Percentiles rank a stretch among this genome's conserved stretches.
Conservation (phyloP, 2,888 invertebrate species). For the Drosophila kuntzei region DNA sequence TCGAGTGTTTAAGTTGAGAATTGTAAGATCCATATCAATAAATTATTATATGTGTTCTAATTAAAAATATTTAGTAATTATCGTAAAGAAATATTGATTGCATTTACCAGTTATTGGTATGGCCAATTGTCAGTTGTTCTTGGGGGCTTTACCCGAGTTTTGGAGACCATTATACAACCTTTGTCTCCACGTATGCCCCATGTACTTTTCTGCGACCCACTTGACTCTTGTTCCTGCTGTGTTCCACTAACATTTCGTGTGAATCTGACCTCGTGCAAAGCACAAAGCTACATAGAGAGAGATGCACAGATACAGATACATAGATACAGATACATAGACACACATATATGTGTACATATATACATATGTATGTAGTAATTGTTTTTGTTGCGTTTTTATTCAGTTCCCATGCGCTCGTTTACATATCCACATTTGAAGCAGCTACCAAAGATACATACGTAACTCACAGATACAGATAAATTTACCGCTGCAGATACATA, state of each 20-base stretch:
- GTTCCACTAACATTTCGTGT: slow-evolving; percentile 38
- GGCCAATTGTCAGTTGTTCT: background rate
- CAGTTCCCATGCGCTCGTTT: slow-evolving; percentile 15
- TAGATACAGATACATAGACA: slow-evolving; percentile 7
- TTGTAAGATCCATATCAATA: too few relatives aligned
- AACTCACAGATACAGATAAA: slow-evolving; percentile 4
- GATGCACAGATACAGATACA: slow-evolving; percentile 17
- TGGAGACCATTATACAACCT: background rate
- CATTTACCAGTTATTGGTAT: background rate
- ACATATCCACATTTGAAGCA: slow-evolving; percentile 10
- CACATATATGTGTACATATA: background rate
- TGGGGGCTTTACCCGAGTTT: background rate
- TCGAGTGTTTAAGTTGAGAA: too few relatives aligned
- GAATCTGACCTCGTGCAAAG: slow-evolving; percentile 47
- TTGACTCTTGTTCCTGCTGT: slow-evolving; percentile 22
- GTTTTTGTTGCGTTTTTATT: slow-evolving; percentile 17
- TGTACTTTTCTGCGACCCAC: slow-evolving; percentile 8
- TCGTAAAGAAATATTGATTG: background rate
- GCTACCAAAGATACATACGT: slow-evolving; percentile 21
- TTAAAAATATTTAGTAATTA: background rate
- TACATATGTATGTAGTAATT: slow-evolving; percentile 1
- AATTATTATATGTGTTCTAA: background rate
- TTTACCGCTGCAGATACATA: slow-evolving; percentile 14
- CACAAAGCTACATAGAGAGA: slow-evolving; percentile 15
- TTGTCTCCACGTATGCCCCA: background rate